A percentile compares a stretch with the other conserved stretches of the same genome.
Conservation (phyloP, 2,888 invertebrate genomes). For the Drosophila imparisetae region DNA sequence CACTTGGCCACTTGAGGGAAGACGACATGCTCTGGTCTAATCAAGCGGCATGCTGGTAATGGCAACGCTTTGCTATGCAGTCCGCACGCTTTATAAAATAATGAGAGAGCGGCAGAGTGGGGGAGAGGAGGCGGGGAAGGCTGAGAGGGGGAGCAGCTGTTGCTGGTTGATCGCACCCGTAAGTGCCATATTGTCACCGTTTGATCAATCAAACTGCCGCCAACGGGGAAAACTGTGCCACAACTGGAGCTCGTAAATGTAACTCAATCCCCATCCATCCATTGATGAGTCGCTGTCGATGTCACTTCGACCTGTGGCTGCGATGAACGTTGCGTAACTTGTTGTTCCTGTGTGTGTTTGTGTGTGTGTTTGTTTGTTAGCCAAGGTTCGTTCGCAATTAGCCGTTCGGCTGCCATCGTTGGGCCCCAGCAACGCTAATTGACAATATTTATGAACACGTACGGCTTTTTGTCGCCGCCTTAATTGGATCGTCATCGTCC, state of each 20-base stretch:
- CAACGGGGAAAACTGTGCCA: slow-evolving; percentile 42
- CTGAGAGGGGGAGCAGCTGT: slow-evolving; percentile 8
- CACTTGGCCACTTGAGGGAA: slow-evolving; percentile 1
- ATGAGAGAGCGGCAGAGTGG: slow-evolving; percentile 55
- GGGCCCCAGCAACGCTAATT: slow-evolving; percentile 70
- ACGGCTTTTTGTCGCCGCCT: slow-evolving; percentile 75
- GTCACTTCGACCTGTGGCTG: slow-evolving; percentile 6
- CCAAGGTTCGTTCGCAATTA: slow-evolving; percentile 76
- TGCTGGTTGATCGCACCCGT: slow-evolving; percentile 72
- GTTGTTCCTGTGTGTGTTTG: slow-evolving; percentile 63
- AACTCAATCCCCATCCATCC: slow-evolving; percentile 66
- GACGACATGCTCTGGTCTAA: slow-evolving; percentile 48
- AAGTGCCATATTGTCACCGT: slow-evolving; percentile 83
- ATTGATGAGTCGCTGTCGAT: slow-evolving; percentile 64
- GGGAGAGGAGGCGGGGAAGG: background rate
- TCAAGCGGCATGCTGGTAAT: slow-evolving; percentile 78
- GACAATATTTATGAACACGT: slow-evolving; percentile 83
- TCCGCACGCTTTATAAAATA: slow-evolving; percentile 81
- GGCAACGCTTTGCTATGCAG: slow-evolving; percentile 80
- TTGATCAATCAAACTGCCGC: slow-evolving; percentile 79
- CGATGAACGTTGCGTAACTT: slow-evolving; percentile 74
- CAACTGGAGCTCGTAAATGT: slow-evolving; percentile 71
- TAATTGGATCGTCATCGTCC: slow-evolving; percentile 69
- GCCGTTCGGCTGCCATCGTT: slow-evolving; percentile 67
- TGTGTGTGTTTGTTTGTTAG: slow-evolving; percentile 23